A percentile compares a stretch with the other conserved stretches of the same genome.
These are phyloP conservation scores for Chrysina gloriosa DNA, from an alignment of 2,888 invertebrate genomes.

Conservation along the genomic window DNA sequence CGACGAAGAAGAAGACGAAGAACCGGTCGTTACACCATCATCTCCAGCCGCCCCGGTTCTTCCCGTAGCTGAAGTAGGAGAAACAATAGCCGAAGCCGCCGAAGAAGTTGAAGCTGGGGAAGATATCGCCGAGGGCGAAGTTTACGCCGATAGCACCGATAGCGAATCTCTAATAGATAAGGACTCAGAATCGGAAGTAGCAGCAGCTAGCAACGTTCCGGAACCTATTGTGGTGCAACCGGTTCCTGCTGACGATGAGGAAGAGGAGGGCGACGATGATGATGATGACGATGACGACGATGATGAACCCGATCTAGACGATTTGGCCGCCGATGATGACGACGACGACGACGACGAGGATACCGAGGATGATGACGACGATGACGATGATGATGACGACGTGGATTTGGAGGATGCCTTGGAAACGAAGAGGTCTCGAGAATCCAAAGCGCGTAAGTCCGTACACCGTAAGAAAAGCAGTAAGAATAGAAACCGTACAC, in stretches of 20 bases:
- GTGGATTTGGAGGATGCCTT: conserved; percentile 77
- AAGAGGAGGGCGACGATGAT: conserved; percentile 73
- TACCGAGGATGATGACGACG: conserved; percentile 75
- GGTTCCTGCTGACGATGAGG: conserved; percentile 63
- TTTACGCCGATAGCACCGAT: conserved; percentile 54
- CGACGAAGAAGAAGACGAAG: conserved; percentile 66
- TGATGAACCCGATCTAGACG: conserved; percentile 73
- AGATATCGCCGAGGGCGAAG: conserved; percentile 64
- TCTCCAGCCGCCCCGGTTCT: conserved; percentile 51
- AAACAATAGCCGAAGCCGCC: conserved; percentile 61
- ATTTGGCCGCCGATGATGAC: conserved; percentile 69
- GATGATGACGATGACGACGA: conserved; percentile 68
- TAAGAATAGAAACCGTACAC: conserved; percentile 58
- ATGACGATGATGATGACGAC: conserved; percentile 75
- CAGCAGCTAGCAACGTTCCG: conserved; percentile 51
- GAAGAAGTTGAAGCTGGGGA: conserved; percentile 62
- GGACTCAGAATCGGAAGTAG: conserved; percentile 57
- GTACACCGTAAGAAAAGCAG: conserved; percentile 56
- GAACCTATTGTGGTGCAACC: conserved; percentile 58
- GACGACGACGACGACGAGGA: conserved; percentile 74
- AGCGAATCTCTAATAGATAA: conserved; percentile 56
- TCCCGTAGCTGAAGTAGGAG: conserved; percentile 59
- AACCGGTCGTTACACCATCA: conserved; percentile 53
- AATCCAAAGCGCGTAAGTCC: conserved; percentile 76
- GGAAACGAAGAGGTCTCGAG: conserved; percentile 83